Evolutionary conservation across 2,888 invertebrate species (phyloP).

Genomic region (Linnaemya tessellans): DNA sequence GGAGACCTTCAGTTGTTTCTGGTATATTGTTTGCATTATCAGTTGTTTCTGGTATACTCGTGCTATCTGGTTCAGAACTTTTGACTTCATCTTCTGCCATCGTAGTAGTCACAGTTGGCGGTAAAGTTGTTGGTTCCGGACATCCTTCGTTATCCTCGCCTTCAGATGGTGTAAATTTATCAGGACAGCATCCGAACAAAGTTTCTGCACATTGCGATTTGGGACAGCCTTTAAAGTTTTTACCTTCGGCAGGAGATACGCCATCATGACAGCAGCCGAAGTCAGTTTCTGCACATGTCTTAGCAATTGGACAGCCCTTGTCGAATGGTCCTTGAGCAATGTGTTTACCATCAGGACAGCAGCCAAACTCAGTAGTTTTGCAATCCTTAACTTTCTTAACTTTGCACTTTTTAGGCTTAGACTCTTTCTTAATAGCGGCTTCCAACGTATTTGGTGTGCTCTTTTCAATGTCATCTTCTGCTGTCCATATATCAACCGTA

Average conservation of each 20-base stretch:
- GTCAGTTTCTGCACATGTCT: conserved; percentile 90
- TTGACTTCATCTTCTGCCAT: conserved; percentile 73
- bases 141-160: conserved; percentile 93
- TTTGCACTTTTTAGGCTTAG: conserved; percentile 85
- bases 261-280: conserved; percentile 93
- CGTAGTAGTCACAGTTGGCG: conserved; percentile 77
- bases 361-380: conserved; percentile 88
- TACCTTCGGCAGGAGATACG: conserved; percentile 90
- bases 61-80: conserved; percentile 64
- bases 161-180: conserved; percentile 89
- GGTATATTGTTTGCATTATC: conserved; percentile 74
- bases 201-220: conserved; percentile 89
- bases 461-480: conserved; percentile 83
- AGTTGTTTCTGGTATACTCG: conserved; percentile 67
- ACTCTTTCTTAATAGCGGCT: conserved; percentile 84
- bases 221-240: conserved; percentile 90
- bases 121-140: conserved; percentile 85
- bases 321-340: conserved; percentile 92
- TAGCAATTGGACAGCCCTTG: conserved; percentile 89
- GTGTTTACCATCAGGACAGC: conserved; percentile 92
- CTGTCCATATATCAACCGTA: conserved; percentile 82
- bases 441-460: conserved; percentile 85
- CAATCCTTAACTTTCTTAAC: conserved; percentile 85
- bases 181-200: conserved; percentile 94
- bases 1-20: conserved; percentile 75